Base-by-base conservation (phyloP, 2,113 vertebrate species). In the Siphamia tubifer region DNA sequence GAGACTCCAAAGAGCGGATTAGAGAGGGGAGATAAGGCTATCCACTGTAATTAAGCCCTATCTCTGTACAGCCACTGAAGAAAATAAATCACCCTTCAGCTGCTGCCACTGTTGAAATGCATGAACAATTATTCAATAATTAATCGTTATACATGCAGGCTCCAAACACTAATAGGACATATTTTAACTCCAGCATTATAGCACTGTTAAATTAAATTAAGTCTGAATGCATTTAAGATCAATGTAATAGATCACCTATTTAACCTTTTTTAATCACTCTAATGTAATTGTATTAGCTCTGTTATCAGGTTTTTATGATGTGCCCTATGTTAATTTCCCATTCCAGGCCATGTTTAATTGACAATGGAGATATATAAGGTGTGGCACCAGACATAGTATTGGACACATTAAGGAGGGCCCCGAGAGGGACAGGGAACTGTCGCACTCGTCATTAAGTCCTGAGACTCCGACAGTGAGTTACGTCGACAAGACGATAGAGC, bases 101-200 rank as follows among this genome's bases (percentile, higher is more conserved):
- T 90, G 87, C 91, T 81, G 91, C 85, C 83, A 86, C 87, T 87
- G 87, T 86, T 93, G 93, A 94, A 93, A 93, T 92, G 92, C 92
- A 91, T 89, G 90, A 94, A 94, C 94, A 96, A 95, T 95, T 94
- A 94, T 92, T 93, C 92, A 95, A 94, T 94, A 94, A 95, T 96
- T 95, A 94, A 95, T 94, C 89, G 88, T 94, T 92, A 94, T 90
- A 92, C 93, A 93, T 92, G 93, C 92, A 87, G 87, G 91, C 92
- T 91, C 90, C 25, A 87, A 91, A 91, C 92, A 92, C 93, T 94
- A 94, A 94, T 93, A 93, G 93, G 93, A 92, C 93, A 91, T 89
- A 91, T 92, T 89, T 86, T 90, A 70, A 86, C 89, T 91, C 84
- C 83, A 88, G 90, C 85, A 90, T 94, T 92, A 92, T 86, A 87